Evolutionary conservation across 1,140 invertebrate species (phyloP), one percentile per base, ranked within the genome.

Genomic region (Brachystomella parvula): DNA sequence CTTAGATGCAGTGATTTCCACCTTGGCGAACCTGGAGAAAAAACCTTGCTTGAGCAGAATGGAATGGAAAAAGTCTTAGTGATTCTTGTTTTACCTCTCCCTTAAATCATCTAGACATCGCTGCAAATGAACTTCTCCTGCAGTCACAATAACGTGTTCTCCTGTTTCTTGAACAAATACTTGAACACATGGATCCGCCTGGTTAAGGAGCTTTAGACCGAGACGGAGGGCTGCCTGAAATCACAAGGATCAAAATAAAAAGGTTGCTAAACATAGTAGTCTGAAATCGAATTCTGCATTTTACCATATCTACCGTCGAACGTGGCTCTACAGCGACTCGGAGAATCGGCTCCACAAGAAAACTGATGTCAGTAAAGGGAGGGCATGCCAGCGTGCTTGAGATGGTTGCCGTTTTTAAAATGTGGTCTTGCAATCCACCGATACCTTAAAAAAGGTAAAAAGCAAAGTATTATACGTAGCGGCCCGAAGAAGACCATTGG

Each of bases 101-200:
- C 75, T 76, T 12, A 98, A 80, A 81, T 96, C 92, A 73, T 90
- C 86, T 0, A 95, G 75, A 81, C 97, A 99, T 73, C 94, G 87
- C 76, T 98, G 90, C 35, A 99, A 81, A 81, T 99, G 97, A 6
- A 99, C 92, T 81, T 99, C 95, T 0, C 97, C 97, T 9, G 95
- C 89, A 0, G 96, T 97, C 2, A 92, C 85, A n/a, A 99, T 81
- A 1, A 99, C 90, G 76, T 96, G 88, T 78, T 99, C 95, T 0
- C 97, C 97, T 9, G 87, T 95, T 75, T 96, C 90, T 79, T 96
- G 92, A 15, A 96, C 81, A 6, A 89, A 80, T 2, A 96, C 89
- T 76, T 93, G 84, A 0, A 96, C 93, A 80, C 92, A 94, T 1
- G 92, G 87, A 80, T 98, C 96, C 0, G 95, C 90, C 79, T 97